Percentiles rank a stretch among this genome's conserved stretches.
Evolutionary conservation across 2,113 vertebrate species (phyloP).

Genomic region (Phoxinus phoxinus): DNA sequence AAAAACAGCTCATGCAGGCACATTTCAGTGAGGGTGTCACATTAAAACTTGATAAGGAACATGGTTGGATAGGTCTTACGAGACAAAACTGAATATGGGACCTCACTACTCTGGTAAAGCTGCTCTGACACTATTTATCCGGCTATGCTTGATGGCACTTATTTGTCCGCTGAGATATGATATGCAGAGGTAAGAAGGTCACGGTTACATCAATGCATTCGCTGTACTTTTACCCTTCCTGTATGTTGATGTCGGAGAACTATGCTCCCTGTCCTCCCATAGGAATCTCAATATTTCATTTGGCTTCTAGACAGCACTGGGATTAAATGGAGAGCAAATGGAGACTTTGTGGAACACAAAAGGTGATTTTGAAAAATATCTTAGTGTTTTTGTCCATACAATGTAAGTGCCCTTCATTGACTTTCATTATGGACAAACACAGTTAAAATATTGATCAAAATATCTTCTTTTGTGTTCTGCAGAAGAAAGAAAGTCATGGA

Average conservation of each 20-base stretch:
- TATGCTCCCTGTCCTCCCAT: background rate
- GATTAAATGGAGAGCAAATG: constrained; percentile 10
- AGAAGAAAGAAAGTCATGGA: background rate
- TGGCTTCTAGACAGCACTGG: background rate
- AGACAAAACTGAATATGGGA: constrained; percentile 32
- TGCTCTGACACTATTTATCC: constrained; percentile 43
- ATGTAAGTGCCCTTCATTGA: background rate
- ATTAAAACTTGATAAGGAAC: constrained; percentile 48
- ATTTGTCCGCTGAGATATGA: constrained; percentile 38
- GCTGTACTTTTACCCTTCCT: constrained; percentile 5
- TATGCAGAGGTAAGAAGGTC: constrained; percentile 41
- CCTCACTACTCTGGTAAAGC: constrained; percentile 26
- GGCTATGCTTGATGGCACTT: constrained; percentile 33
- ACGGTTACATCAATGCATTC: constrained; percentile 33
- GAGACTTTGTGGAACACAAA: background rate
- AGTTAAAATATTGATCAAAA: background rate
- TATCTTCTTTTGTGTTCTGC: background rate
- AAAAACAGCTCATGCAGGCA: constrained; percentile 45
- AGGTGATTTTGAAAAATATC: constrained; percentile 6
- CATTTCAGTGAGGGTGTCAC: constrained; percentile 44
- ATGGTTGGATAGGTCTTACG: constrained; percentile 34
- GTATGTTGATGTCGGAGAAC: constrained; percentile 21
- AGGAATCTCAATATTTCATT: constrained; percentile 37
- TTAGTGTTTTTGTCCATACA: background rate
- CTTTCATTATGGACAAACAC: background rate